phyloP scores from a whole-genome alignment of 2,888 invertebrate species.

The Xestia ashworthii region DNA sequence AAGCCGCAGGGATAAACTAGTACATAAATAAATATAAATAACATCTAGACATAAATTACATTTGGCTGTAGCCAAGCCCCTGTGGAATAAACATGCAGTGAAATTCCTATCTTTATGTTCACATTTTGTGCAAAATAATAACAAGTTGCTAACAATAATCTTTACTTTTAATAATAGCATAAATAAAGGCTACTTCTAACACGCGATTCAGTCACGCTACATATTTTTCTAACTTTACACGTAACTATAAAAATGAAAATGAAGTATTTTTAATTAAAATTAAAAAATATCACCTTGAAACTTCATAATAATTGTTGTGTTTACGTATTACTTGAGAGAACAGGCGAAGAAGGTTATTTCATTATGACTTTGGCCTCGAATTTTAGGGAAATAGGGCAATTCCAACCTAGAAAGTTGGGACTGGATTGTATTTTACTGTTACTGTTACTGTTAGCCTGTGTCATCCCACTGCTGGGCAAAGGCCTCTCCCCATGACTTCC shows the following conservation, averaged over 20 bases:
- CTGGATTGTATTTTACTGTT: no score
- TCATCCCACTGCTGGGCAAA: no score
- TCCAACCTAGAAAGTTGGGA: neutral
- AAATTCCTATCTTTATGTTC: neutral
- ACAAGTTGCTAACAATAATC: neutral
- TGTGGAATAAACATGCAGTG: neutral
- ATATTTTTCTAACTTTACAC: slow-evolving; percentile 25
- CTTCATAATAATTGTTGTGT: slow-evolving; percentile 9
- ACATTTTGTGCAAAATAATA: slow-evolving; percentile 20
- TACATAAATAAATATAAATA: neutral
- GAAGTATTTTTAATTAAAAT: slow-evolving; percentile 45
- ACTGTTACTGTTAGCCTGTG: no score
- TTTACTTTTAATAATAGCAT: slow-evolving; percentile 29
- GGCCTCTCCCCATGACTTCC: no score
- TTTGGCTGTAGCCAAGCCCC: neutral
- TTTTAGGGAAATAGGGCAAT: neutral
- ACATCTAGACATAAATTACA: neutral
- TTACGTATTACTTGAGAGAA: neutral
- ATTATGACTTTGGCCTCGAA: slow-evolving; percentile 2
- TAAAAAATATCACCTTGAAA: slow-evolving; percentile 34
- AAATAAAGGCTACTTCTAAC: slow-evolving; percentile 24
- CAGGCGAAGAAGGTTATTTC: neutral
- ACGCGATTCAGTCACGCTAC: slow-evolving; percentile 59
- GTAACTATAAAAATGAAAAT: slow-evolving; percentile 6
- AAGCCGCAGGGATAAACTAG: no score